Conservation (phyloP, 2,888 invertebrate species). For the Sphaeridia pumilis region DNA sequence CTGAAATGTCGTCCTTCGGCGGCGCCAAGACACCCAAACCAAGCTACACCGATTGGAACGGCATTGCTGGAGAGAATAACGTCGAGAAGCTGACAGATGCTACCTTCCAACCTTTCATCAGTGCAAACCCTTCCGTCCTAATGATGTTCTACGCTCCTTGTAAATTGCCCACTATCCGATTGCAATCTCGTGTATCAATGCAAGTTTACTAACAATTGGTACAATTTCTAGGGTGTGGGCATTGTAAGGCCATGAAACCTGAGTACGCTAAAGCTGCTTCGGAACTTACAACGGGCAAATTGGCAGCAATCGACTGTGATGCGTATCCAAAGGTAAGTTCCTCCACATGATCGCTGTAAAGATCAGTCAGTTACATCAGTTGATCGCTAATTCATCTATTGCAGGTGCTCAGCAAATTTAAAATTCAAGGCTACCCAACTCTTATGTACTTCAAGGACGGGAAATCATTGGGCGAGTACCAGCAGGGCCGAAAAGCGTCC, state of each 20-base stretch:
- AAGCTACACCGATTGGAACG: slow-evolving; percentile 7
- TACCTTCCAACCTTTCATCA: slow-evolving; percentile 5
- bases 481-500: slow-evolving; percentile 1
- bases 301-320: slow-evolving; percentile 10
- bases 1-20: too few species aligned
- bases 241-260: slow-evolving; percentile 11
- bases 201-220: neutral
- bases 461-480: slow-evolving; percentile 1
- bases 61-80: slow-evolving; percentile 6
- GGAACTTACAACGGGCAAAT: neutral
- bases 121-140: slow-evolving; percentile 3
- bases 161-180: neutral
- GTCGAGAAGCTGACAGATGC: slow-evolving; percentile 4
- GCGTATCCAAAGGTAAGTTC: slow-evolving; percentile 9
- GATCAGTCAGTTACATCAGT: neutral
- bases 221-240: slow-evolving; percentile 7
- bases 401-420: slow-evolving; percentile 3
- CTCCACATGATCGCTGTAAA: neutral
- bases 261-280: slow-evolving; percentile 8
- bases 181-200: neutral
- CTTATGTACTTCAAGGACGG: slow-evolving; percentile 5
- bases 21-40: neutral
- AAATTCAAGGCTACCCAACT: slow-evolving; percentile 7
- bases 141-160: slow-evolving; percentile 14
- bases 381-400: neutral